These are phyloP conservation scores for Euborellia annulipes DNA, from an alignment of 1,140 invertebrate genomes.

Conservation along the genomic window DNA sequence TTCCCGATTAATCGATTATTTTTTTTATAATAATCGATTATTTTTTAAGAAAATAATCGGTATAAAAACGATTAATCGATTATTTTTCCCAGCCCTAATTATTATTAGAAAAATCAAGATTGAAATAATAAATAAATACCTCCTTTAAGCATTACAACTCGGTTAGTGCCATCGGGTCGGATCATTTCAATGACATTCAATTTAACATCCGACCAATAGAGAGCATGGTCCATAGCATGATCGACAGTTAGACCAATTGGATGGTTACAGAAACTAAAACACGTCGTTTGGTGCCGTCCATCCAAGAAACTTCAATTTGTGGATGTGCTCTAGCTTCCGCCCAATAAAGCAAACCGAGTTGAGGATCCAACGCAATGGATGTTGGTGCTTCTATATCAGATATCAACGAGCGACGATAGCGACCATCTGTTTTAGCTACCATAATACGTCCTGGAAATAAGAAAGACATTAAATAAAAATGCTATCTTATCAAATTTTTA, in stretches of 20 bases:
- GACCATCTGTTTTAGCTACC: slow-evolving; percentile 75
- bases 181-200: slow-evolving; percentile 84
- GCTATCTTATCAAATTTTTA: too few relatives aligned
- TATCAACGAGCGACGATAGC: slow-evolving; percentile 64
- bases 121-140: slow-evolving; percentile 18
- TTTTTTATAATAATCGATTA: too few relatives aligned
- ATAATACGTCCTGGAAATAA: slow-evolving; percentile 46
- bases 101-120: neutral
- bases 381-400: slow-evolving; percentile 58
- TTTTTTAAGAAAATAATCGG: too few relatives aligned
- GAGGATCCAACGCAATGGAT: slow-evolving; percentile 74
- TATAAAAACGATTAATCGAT: too few relatives aligned
- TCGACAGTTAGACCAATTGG: slow-evolving; percentile 84
- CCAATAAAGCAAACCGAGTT: slow-evolving; percentile 76
- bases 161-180: slow-evolving; percentile 61
- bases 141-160: slow-evolving; percentile 55
- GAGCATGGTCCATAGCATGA: slow-evolving; percentile 67
- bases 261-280: slow-evolving; percentile 59
- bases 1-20: too few relatives aligned
- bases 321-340: slow-evolving; percentile 67
- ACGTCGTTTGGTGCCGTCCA: slow-evolving; percentile 80
- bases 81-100: too few relatives aligned
- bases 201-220: slow-evolving; percentile 95
- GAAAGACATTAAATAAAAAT: too few relatives aligned
- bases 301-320: slow-evolving; percentile 83